Conservation (phyloP, 2,113 vertebrate species). For the Atractosteus spatula region DNA sequence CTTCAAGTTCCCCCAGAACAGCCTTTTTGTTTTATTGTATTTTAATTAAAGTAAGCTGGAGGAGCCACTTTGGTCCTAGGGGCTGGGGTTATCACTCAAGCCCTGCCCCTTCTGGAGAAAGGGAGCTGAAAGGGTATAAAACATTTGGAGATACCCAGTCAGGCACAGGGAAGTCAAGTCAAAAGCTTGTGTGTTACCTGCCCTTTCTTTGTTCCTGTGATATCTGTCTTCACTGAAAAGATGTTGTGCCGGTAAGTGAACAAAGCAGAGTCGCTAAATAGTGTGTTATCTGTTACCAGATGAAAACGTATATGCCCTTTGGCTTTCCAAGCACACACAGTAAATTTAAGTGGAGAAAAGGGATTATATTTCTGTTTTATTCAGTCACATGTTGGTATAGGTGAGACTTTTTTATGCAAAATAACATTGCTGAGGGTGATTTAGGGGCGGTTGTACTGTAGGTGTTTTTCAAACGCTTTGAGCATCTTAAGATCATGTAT, state of each 20-base stretch:
- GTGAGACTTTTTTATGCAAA: no score
- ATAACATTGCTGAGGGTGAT: no score
- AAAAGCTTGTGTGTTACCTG: constrained; percentile 35
- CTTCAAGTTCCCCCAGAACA: no score
- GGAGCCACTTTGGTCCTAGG: constrained; percentile 8
- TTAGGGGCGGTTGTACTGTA: no score
- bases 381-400: no score
- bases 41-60: background rate
- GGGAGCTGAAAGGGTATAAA: constrained; percentile 50
- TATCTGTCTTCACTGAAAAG: constrained; percentile 41
- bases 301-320: background rate
- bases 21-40: background rate
- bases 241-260: constrained; percentile 51
- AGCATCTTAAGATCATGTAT: no score
- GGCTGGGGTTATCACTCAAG: constrained; percentile 35
- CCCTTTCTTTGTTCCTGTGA: constrained; percentile 40
- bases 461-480: no score
- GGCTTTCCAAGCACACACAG: constrained; percentile 5
- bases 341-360: background rate
- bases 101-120: constrained; percentile 46
- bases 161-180: constrained; percentile 48
- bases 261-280: constrained; percentile 7
- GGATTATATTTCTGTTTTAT: constrained; percentile 7
- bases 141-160: constrained; percentile 43
- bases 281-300: constrained; percentile 10